Evolutionary conservation across 2,888 invertebrate genomes (phyloP).

Genomic region (Drosophila subquinaria): DNA sequence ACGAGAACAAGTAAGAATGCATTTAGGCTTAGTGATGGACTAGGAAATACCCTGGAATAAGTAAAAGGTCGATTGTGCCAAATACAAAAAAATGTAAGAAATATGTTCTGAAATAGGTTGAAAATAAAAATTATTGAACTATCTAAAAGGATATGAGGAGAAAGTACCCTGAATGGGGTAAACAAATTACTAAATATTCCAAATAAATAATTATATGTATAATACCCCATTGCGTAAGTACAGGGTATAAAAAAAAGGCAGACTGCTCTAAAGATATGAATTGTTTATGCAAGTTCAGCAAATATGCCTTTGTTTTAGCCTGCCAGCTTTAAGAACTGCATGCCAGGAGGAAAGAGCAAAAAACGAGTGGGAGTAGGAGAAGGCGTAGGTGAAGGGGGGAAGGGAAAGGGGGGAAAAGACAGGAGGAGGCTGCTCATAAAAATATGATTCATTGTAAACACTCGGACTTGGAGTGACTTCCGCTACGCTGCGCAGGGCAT

Average conservation of each 20-base stretch:
- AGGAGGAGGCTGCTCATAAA: slow-evolving; percentile 46
- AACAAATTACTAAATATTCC: too few species aligned
- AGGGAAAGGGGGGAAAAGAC: not conserved
- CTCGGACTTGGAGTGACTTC: slow-evolving; percentile 58
- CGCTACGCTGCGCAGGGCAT: slow-evolving; percentile 63
- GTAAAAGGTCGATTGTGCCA: too few species aligned
- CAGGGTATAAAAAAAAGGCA: slow-evolving; percentile 30
- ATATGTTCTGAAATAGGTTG: too few species aligned
- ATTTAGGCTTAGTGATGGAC: not conserved
- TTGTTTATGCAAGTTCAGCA: slow-evolving; percentile 45
- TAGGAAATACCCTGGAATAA: slow-evolving; percentile 13
- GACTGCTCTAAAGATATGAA: slow-evolving; percentile 27
- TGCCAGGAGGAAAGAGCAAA: not conserved
- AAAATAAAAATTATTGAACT: too few species aligned
- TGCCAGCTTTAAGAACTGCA: slow-evolving; percentile 45
- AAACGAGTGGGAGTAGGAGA: not conserved
- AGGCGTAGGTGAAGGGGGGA: not conserved
- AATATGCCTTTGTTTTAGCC: slow-evolving; percentile 53
- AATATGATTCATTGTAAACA: slow-evolving; percentile 76
- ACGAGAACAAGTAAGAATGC: slow-evolving; percentile 2
- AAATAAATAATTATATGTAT: too few species aligned
- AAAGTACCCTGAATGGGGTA: too few species aligned
- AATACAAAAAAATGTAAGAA: too few species aligned
- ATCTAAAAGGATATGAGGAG: too few species aligned
- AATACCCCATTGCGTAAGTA: not conserved